Conservation (phyloP, 2,888 invertebrate genomes). For the Caenorhabditis sp. region DNA sequence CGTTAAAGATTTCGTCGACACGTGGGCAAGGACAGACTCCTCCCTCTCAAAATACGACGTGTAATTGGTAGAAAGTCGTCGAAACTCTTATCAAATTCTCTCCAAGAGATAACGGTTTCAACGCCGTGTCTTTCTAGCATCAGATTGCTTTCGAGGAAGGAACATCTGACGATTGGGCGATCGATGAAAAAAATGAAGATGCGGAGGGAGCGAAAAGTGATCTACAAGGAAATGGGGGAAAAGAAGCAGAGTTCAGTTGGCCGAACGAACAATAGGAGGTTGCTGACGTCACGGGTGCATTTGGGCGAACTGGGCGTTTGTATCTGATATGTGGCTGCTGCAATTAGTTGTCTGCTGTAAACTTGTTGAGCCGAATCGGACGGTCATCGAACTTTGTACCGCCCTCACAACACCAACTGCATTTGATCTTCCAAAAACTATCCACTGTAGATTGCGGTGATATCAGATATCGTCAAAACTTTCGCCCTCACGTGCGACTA, state of each 20-base stretch:
- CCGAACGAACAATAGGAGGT: too few species aligned
- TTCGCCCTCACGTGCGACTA: conserved; percentile 1
- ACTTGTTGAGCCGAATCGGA: too few species aligned
- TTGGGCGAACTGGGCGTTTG: neutral
- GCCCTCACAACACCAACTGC: neutral
- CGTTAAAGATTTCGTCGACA: conserved; percentile 24
- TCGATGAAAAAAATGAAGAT: neutral
- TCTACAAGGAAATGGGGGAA: neutral
- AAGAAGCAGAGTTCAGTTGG: conserved; percentile 15
- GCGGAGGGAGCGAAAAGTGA: conserved; percentile 36
- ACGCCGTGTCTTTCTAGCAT: conserved; percentile 27
- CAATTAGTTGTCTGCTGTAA: too few species aligned
- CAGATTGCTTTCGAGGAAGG: conserved; percentile 1
- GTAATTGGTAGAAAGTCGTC: conserved; percentile 7
- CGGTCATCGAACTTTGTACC: conserved; percentile 3
- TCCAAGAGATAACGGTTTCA: conserved; percentile 38
- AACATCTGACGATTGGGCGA: conserved; percentile 5
- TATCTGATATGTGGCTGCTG: too few species aligned
- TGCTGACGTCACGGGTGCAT: conserved; percentile 2
- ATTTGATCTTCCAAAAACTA: too few species aligned
- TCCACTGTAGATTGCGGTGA: too few species aligned
- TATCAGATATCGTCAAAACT: neutral
- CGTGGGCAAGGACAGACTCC: conserved; percentile 15
- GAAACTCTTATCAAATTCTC: conserved; percentile 40
- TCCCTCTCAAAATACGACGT: conserved; percentile 6